Conservation (phyloP, 2,797 vertebrate species). For the Sebastes vulpes region DNA sequence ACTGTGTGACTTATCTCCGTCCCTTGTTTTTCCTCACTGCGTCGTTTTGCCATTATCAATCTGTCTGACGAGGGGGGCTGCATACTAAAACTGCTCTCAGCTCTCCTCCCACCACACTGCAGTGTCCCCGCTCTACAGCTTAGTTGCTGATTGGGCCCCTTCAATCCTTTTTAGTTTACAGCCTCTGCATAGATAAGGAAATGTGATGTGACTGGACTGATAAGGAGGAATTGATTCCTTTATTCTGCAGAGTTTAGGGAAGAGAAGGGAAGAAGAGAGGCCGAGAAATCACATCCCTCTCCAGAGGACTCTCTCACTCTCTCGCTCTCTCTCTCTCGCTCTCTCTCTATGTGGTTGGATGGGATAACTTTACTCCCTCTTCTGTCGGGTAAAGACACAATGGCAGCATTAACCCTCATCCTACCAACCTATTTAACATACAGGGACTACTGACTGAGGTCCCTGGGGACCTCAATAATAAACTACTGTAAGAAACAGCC, state of each 20-base stretch:
- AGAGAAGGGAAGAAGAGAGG: slow-evolving; percentile 30
- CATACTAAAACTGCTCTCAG: slow-evolving; percentile 19
- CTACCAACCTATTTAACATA: no score
- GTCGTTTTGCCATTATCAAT: slow-evolving; percentile 15
- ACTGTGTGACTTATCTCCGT: background rate
- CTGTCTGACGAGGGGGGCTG: background rate
- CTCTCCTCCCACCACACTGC: slow-evolving; percentile 22
- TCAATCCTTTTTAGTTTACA: slow-evolving; percentile 34
- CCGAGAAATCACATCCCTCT: slow-evolving; percentile 46
- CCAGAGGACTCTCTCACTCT: background rate
- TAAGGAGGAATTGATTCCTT: slow-evolving; percentile 54
- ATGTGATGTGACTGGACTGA: slow-evolving; percentile 60
- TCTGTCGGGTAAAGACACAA: background rate
- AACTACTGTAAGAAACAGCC: no score
- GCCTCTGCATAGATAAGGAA: slow-evolving; percentile 47
- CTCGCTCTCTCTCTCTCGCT: no score
- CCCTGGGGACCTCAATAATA: no score
- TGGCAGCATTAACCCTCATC: background rate
- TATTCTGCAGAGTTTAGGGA: slow-evolving; percentile 43
- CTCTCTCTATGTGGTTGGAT: background rate
- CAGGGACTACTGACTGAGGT: no score
- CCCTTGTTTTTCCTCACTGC: slow-evolving; percentile 9
- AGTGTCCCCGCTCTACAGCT: slow-evolving; percentile 16
- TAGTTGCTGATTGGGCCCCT: slow-evolving; percentile 28
- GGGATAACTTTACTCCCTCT: background rate